phyloP scores from a whole-genome alignment of 2,113 vertebrate genomes.

The Pao palembangensis region DNA sequence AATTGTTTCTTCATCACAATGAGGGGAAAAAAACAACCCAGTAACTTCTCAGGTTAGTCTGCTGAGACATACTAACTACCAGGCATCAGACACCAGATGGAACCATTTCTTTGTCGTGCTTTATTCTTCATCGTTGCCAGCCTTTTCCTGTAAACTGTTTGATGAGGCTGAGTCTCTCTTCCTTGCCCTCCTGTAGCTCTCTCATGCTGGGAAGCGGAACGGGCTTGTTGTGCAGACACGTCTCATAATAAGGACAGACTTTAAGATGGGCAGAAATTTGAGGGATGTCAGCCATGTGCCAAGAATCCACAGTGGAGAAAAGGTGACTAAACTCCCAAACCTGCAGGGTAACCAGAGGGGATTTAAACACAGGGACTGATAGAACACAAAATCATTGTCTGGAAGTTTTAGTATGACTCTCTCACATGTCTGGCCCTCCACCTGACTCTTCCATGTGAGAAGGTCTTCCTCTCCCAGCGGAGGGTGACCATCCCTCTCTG shows the following conservation, averaged over 20 bases:
- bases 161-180: conserved; percentile 66
- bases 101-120: no score
- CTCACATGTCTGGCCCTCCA: conserved; percentile 78
- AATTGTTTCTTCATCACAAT: no score
- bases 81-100: no score
- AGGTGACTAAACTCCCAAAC: conserved; percentile 90
- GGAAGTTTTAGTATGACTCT: not conserved
- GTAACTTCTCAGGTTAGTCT: no score
- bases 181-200: conserved; percentile 40
- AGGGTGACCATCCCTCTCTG: conserved; percentile 92
- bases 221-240: conserved; percentile 67
- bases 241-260: conserved; percentile 83
- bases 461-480: conserved; percentile 83
- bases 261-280: conserved; percentile 87
- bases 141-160: conserved; percentile 65
- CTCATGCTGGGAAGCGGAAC: conserved; percentile 78
- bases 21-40: no score
- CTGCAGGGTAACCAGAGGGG: conserved; percentile 41
- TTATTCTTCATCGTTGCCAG: conserved; percentile 24
- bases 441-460: conserved; percentile 77
- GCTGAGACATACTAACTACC: no score
- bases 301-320: conserved; percentile 81
- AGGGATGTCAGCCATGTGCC: conserved; percentile 70
- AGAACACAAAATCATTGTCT: conserved; percentile 71
- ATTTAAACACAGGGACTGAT: conserved; percentile 22